These are phyloP conservation scores for Hirundo rustica DNA, from an alignment of 2,797 vertebrate genomes.

Conservation along the genomic window DNA sequence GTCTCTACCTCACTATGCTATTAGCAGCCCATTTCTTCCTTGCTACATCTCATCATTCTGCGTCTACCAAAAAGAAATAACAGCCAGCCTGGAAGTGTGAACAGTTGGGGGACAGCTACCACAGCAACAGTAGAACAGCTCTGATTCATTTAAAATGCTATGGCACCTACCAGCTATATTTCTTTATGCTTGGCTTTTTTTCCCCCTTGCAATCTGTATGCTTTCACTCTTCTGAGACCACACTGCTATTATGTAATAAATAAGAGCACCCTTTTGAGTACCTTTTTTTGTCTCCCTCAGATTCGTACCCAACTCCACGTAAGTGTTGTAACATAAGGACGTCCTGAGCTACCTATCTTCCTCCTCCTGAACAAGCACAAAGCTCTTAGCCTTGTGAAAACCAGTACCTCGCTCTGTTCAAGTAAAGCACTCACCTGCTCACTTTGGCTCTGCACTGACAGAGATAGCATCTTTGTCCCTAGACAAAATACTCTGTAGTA, in stretches of 20 bases:
- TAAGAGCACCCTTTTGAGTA: neutral
- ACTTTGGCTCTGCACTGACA: neutral
- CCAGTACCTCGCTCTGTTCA: neutral
- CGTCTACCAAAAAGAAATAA: slow-evolving; percentile 39
- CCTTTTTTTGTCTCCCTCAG: neutral
- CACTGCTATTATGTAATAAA: neutral
- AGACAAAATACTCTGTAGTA: neutral
- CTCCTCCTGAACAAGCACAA: neutral
- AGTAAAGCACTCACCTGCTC: neutral
- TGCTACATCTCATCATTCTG: slow-evolving; percentile 3
- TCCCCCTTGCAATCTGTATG: neutral
- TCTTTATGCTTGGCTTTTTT: neutral
- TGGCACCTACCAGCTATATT: neutral
- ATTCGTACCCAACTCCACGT: neutral
- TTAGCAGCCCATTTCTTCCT: slow-evolving; percentile 41
- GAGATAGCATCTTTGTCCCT: neutral
- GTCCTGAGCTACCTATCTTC: neutral
- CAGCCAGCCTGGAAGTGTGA: neutral
- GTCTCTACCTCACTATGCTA: neutral
- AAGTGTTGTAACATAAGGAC: neutral
- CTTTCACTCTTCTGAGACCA: neutral
- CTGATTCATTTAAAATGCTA: neutral
- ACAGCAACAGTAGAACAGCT: neutral
- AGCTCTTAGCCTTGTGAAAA: neutral
- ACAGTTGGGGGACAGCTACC: neutral